A percentile compares a stretch with the other conserved stretches of the same genome.
Conservation (phyloP, 2,888 invertebrate genomes). For the Carterocephalus palaemon region DNA sequence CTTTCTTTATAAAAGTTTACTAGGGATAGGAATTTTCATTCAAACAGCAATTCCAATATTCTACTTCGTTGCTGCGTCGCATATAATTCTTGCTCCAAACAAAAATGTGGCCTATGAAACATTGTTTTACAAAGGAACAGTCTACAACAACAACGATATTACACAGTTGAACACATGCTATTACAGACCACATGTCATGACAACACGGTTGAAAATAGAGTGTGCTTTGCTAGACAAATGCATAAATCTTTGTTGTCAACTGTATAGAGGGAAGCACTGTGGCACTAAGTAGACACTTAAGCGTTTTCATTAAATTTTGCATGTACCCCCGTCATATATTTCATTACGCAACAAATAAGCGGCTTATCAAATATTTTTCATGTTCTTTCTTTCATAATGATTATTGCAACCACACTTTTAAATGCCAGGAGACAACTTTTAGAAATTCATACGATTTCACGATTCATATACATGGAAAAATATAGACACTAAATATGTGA, state of each 20-base stretch:
- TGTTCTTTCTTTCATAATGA: slow-evolving; percentile 27
- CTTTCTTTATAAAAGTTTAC: too few species aligned
- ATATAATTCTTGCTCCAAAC: too few species aligned
- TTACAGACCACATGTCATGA: neutral
- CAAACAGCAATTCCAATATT: too few species aligned
- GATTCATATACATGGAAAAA: neutral
- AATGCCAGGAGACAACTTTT: neutral
- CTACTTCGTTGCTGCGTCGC: too few species aligned
- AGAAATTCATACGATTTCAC: neutral
- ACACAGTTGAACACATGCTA: neutral
- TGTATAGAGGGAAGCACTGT: slow-evolving; percentile 4
- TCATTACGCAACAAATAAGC: slow-evolving; percentile 29
- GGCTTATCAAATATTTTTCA: slow-evolving; percentile 26
- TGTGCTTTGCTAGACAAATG: neutral
- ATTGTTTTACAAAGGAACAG: slow-evolving; percentile 6
- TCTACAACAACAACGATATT: neutral
- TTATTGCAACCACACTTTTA: slow-evolving; percentile 11
- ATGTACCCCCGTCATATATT: slow-evolving; percentile 26
- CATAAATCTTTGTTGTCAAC: slow-evolving; percentile 8
- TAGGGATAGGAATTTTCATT: too few species aligned
- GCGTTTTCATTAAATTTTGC: slow-evolving; percentile 25
- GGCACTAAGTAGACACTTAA: slow-evolving; percentile 19
- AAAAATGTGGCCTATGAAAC: slow-evolving; percentile 4
- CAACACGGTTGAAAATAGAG: slow-evolving; percentile 5
- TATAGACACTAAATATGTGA: too few species aligned